phyloP scores from a whole-genome alignment of 2,888 invertebrate genomes.

The Horisme vitalbata region DNA sequence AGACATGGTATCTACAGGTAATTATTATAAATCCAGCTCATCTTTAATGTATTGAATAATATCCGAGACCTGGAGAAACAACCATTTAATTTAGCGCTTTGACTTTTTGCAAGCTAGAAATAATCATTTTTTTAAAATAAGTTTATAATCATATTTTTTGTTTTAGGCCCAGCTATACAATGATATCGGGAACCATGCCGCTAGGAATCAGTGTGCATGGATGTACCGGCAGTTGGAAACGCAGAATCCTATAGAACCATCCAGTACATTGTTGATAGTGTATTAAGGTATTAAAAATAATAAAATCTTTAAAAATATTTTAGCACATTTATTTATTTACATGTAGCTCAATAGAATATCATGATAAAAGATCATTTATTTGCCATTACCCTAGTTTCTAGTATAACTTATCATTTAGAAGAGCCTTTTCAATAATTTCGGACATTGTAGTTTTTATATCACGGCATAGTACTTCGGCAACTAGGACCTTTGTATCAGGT shows the following conservation, averaged over 20 bases:
- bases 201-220: constrained; percentile 91
- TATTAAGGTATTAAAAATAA: constrained; percentile 33
- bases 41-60: too few species aligned
- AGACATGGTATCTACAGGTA: constrained; percentile 88
- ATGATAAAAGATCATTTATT: too few species aligned
- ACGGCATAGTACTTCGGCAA: constrained; percentile 75
- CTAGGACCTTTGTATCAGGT: constrained; percentile 71
- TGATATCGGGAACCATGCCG: constrained; percentile 86
- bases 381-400: too few species aligned
- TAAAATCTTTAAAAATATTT: constrained; percentile 8
- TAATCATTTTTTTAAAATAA: too few species aligned
- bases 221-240: constrained; percentile 90
- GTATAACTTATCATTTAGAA: constrained; percentile 86
- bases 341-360: too few species aligned
- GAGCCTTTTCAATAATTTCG: constrained; percentile 84
- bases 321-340: constrained; percentile 19
- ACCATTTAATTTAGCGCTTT: too few species aligned
- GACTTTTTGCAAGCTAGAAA: too few species aligned
- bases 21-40: too few species aligned
- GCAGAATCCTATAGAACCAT: constrained; percentile 85
- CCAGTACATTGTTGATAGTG: constrained; percentile 77
- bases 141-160: background rate
- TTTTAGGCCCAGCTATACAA: constrained; percentile 89
- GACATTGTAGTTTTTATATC: constrained; percentile 82
- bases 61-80: too few species aligned